A percentile compares a stretch with the other conserved stretches of the same genome.
Conservation (phyloP, 2,797 vertebrate genomes). For the Phataginus tetradactyla region DNA sequence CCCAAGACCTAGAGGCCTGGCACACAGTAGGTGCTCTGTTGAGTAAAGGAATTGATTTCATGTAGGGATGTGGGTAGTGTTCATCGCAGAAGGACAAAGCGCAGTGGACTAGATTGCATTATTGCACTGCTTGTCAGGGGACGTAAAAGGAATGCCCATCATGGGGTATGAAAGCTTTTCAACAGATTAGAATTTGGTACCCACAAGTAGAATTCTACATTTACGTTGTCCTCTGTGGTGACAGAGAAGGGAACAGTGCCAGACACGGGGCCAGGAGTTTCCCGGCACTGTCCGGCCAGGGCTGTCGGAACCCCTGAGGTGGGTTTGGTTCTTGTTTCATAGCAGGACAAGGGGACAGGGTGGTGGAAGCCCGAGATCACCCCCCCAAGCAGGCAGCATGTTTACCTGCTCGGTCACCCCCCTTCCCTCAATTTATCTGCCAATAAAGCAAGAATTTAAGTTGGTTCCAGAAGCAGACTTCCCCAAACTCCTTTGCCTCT, state of each 20-base stretch:
- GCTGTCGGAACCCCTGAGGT: background rate
- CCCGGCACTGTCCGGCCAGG: background rate
- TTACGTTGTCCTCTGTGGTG: background rate
- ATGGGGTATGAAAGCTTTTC: background rate
- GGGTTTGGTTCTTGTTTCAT: background rate
- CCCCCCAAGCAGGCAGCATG: background rate
- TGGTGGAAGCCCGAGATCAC: background rate
- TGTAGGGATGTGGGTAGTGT: background rate
- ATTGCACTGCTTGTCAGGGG: background rate
- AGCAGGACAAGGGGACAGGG: background rate
- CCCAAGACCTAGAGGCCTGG: background rate
- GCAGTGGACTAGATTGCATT: background rate
- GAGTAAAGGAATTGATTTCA: background rate
- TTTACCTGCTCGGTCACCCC: background rate
- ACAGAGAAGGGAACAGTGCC: background rate
- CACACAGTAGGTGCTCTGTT: accelerated
- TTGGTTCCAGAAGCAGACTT: background rate
- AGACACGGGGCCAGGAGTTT: background rate
- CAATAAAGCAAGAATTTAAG: background rate
- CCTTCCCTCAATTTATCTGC: background rate
- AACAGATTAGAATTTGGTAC: background rate
- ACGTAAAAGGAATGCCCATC: background rate
- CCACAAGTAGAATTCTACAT: background rate
- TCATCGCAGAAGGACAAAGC: background rate
- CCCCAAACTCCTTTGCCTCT: background rate